Evolutionary conservation across 2,113 vertebrate genomes (phyloP).

Genomic region (Pterocles burchelli): DNA sequence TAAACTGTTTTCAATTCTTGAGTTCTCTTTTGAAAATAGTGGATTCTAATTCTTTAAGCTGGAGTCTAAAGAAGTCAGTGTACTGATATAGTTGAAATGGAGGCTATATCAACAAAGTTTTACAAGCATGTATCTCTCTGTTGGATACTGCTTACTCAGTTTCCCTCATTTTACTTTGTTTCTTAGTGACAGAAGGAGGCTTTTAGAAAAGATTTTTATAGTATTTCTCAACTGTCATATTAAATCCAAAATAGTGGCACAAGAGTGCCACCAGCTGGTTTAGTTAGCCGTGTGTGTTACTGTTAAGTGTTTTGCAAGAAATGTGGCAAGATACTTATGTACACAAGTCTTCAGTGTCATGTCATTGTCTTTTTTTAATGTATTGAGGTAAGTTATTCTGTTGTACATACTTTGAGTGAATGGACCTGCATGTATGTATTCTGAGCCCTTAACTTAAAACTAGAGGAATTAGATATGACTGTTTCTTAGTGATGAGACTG

Average conservation of each 20-base stretch:
- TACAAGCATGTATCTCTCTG: not conserved
- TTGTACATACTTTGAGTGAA: too few relatives aligned
- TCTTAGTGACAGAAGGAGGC: not conserved
- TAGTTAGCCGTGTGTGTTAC: not conserved
- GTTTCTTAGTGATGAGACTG: fast-evolving
- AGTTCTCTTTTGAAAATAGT: not conserved
- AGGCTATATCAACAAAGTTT: not conserved
- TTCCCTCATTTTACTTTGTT: not conserved
- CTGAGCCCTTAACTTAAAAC: not conserved
- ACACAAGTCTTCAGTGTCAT: not conserved
- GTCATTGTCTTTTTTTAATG: not conserved
- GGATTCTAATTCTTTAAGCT: not conserved
- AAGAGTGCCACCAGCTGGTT: slow-evolving; percentile 64
- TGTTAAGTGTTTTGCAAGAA: not conserved
- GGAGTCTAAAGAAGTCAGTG: not conserved
- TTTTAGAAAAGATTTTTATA: not conserved
- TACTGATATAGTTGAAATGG: not conserved
- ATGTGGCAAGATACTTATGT: not conserved
- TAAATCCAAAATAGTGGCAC: not conserved
- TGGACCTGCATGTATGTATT: not conserved
- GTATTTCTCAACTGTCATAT: not conserved
- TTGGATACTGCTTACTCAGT: not conserved
- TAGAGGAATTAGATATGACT: not conserved
- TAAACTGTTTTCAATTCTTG: not conserved
- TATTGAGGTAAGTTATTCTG: too few relatives aligned